Base-by-base conservation (phyloP, 2,888 invertebrate genomes). In the Lathronympha strigana region DNA sequence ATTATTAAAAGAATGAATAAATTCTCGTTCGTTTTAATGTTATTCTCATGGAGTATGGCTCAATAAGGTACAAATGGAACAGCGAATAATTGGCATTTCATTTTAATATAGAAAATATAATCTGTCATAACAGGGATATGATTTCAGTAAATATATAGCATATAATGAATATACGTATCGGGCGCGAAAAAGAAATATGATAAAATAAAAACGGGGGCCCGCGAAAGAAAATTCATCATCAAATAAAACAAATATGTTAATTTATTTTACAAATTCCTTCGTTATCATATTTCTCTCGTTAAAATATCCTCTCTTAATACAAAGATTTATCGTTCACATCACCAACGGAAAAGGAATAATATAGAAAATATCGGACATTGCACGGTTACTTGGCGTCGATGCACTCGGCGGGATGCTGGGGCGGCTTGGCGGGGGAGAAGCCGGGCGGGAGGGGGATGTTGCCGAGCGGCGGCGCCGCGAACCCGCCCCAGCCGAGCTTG, bases 251-350 rank as follows among this genome's bases (percentile, higher is more conserved):
- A 91, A 89, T 91, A 88, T 81, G 87, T 91, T 90, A 92, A 90
- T 92, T 91, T 89, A 90, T 91, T 91, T 90, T 90, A 90, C 87
- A 91, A 91, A 90, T 90, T 90, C 88, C 88, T 90, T 88, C 88
- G 90, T 90, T 91, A 91, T 91, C 91, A 91, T 92, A 90, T 91
- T 91, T 90, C 91, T 92, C 90, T 91, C 87, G 84, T 90, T 90
- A 91, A 88, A 91, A 90, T 91, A 92, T 87, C 87, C 84, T 91
- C 89, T 87, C 87, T 87, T 86, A 87, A 86, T 91, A 90, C 91
- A 91, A 91, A 90, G 91, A 91, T 91, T 90, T 92, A 85, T 90
- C 88, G 86, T 86, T 88, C 84, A 88, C 86, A 81, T 45, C 43
- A 21, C 86, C 89, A 86, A 84, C 84, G 83, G 86, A 84, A 82